Evolutionary conservation across 2,797 vertebrate genomes (phyloP).

Genomic region (Schizopygopsis malacanthus): DNA sequence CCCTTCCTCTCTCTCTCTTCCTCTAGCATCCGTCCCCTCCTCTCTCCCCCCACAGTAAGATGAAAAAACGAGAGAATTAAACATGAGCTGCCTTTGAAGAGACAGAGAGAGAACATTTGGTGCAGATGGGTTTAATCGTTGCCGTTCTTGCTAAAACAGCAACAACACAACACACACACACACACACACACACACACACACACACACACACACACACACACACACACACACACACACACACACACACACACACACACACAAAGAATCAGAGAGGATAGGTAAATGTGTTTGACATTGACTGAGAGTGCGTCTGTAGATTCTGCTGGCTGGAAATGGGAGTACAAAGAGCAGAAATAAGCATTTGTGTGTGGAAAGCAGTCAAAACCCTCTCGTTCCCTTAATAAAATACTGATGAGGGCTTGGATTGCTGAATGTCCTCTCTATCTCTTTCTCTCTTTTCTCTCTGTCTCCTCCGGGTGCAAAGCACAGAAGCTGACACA

Average conservation of each 20-base stretch:
- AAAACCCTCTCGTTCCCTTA: constrained; percentile 64
- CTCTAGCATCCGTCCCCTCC: not conserved
- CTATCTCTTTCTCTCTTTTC: constrained; percentile 34
- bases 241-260: not conserved
- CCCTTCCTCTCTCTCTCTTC: not conserved
- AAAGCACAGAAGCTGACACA: constrained; percentile 57
- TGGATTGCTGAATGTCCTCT: constrained; percentile 58
- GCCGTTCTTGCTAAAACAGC: constrained; percentile 28
- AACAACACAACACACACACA: constrained; percentile 13
- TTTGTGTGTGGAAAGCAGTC: constrained; percentile 27
- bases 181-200: constrained; percentile 7
- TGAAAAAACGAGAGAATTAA: constrained; percentile 57
- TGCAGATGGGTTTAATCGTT: constrained; percentile 44
- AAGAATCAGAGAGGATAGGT: constrained; percentile 33
- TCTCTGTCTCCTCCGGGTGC: constrained; percentile 45
- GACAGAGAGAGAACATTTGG: constrained; percentile 53
- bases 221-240: constrained; percentile 19
- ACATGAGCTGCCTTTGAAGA: constrained; percentile 56
- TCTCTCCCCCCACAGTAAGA: constrained; percentile 8
- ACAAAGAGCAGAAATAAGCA: constrained; percentile 5
- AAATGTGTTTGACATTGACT: constrained; percentile 37
- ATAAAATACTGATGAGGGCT: constrained; percentile 64
- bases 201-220: too few species aligned
- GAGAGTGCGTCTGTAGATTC: constrained; percentile 24
- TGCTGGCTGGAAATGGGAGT: constrained; percentile 4